Evolutionary conservation across 2,797 vertebrate genomes (phyloP), one percentile per base, ranked within the genome.

Genomic region (Ispidina picta): DNA sequence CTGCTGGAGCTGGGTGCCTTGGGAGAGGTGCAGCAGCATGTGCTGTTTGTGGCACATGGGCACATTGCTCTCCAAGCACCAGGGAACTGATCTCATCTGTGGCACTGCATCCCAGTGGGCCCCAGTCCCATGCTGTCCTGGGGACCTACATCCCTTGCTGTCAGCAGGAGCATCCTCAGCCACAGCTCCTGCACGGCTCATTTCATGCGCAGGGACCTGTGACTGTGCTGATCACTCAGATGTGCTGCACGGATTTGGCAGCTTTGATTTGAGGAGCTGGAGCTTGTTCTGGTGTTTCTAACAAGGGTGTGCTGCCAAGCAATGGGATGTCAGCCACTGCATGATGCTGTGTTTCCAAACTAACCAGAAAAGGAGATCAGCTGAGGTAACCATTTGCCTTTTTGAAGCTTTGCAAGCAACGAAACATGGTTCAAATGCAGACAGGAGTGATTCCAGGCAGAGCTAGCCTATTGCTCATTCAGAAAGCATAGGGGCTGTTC

Each of bases 111-210:
- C 29, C 48, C 1, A 0, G 19, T 1, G 7, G 22, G 9, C 3
- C 16, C 28, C 0, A 0, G 25, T 16, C 54, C 48, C 1, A 2
- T 28, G 58, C 26, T 2, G 2, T 7, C 29, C 37, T 41, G 70
- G 31, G 28, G 48, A 66, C 39, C 37, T 8, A 12, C 0, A 1
- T 48, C 39, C 46, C 66, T 16, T 10, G 0, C 31, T 3, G 15
- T 21, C 14, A 11, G 25, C 0, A 0, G 8, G 39, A 73, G 51
- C 77, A 31, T 6, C 60, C 49, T 44, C 49, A 54, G 60, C 8
- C 10, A 26, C 74, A 1, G 7, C 22, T 10, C 0, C 1, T 2
- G 11, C 16, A 28, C 8, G 8, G 0, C 49, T 35, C 1, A 0
- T 22, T 63, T 22, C 31, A 33, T 26, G 6, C 5, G 33, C 71